A percentile compares a stretch with the other conserved stretches of the same genome.
phyloP scores from a whole-genome alignment of 2,888 invertebrate genomes.

The Mimumesa dahlbomi region DNA sequence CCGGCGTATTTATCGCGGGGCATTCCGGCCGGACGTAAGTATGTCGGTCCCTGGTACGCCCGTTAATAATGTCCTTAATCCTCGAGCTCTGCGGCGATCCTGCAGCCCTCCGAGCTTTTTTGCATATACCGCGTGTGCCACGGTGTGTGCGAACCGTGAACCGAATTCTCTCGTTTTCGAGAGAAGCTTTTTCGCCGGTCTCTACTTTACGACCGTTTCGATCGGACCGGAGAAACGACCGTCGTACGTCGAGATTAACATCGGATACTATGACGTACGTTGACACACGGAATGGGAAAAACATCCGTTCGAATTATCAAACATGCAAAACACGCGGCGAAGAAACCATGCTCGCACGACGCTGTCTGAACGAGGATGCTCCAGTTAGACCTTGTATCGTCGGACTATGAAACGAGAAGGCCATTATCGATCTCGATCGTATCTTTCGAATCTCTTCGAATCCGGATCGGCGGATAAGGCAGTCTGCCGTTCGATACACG shows the following conservation, averaged over 20 bases:
- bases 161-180: conserved; percentile 54
- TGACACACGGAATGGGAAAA: conserved; percentile 46
- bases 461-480: too few species aligned
- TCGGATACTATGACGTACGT: conserved; percentile 40
- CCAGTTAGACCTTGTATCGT: too few species aligned
- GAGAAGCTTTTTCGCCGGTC: conserved; percentile 61
- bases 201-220: conserved; percentile 62
- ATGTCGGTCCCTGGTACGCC: conserved; percentile 74
- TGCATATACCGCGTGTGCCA: conserved; percentile 60
- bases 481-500: too few species aligned
- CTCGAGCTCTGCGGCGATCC: conserved; percentile 65
- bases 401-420: not conserved
- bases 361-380: too few species aligned
- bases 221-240: conserved; percentile 52
- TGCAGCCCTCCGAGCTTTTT: conserved; percentile 52
- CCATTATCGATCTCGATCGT: too few species aligned
- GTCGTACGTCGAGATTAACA: conserved; percentile 47
- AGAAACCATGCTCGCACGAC: too few species aligned
- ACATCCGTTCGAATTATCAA: conserved; percentile 42
- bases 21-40: conserved; percentile 77
- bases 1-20: conserved; percentile 76
- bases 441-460: too few species aligned
- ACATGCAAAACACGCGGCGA: not conserved
- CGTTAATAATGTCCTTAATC: conserved; percentile 80
- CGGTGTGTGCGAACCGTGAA: conserved; percentile 52